Percentiles rank a stretch among this genome's conserved stretches.
Evolutionary conservation across 2,113 vertebrate species (phyloP).

Genomic region (Gyps fulvus): DNA sequence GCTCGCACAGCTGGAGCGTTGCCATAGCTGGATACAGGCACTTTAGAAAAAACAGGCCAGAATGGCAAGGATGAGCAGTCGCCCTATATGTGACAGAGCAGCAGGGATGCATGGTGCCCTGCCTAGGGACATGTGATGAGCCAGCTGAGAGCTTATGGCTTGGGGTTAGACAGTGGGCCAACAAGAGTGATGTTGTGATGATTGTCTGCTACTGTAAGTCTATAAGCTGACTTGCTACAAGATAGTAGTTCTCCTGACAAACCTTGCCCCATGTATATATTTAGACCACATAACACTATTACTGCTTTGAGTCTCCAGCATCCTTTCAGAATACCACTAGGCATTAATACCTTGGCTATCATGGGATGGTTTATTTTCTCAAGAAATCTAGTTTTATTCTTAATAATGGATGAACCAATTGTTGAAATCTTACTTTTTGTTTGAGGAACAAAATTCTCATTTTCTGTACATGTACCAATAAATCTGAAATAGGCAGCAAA

Average conservation of each 20-base stretch:
- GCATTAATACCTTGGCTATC: not conserved
- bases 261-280: not conserved
- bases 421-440: not conserved
- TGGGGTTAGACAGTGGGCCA: not conserved
- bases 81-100: not conserved
- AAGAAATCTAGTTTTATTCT: not conserved
- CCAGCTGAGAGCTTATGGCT: not conserved
- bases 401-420: not conserved
- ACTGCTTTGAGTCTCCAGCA: not conserved
- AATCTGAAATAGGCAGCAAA: not conserved
- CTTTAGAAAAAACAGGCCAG: not conserved
- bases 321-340: not conserved
- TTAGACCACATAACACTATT: not conserved
- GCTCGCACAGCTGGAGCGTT: not conserved
- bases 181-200: not conserved
- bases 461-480: not conserved
- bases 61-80: not conserved
- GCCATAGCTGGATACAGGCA: not conserved
- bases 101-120: not conserved
- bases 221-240: not conserved
- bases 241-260: not conserved
- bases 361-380: not conserved
- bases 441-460: not conserved
- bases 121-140: rapidly evolving
- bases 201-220: not conserved